Evolutionary conservation across 2,113 vertebrate species (phyloP).

Genomic region (Passer montanus): DNA sequence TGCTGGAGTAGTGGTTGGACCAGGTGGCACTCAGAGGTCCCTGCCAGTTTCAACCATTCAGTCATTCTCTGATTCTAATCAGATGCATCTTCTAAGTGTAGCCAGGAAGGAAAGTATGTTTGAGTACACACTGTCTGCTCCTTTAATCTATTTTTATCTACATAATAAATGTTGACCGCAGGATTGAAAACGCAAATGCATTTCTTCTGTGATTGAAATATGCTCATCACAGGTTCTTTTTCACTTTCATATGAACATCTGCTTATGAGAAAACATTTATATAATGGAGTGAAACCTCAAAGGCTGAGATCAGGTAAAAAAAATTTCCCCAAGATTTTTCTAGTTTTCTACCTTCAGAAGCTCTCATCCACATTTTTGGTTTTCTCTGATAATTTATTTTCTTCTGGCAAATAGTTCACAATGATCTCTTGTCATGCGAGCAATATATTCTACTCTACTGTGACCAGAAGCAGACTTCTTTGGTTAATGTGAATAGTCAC

Average conservation of each 20-base stretch:
- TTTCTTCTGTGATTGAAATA: not conserved
- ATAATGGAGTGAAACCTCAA: not conserved
- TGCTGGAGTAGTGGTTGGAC: not conserved
- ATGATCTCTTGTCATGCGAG: not conserved
- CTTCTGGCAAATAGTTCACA: not conserved
- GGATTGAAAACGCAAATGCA: not conserved
- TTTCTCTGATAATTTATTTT: not conserved
- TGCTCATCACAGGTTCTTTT: not conserved
- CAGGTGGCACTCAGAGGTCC: not conserved
- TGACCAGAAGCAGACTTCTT: not conserved
- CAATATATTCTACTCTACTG: not conserved
- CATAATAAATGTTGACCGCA: not conserved
- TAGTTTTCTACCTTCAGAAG: not conserved
- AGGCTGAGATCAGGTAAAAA: not conserved
- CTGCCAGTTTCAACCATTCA: not conserved
- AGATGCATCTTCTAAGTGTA: not conserved
- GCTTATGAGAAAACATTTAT: not conserved
- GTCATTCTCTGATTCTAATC: not conserved
- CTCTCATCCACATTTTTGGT: not conserved
- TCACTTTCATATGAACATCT: not conserved
- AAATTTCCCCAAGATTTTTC: not conserved
- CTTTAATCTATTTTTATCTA: not conserved
- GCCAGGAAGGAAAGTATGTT: not conserved
- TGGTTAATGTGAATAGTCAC: not conserved
- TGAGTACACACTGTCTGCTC: not conserved